phyloP scores from a whole-genome alignment of 2,113 vertebrate genomes.

The Orycteropus afer region DNA sequence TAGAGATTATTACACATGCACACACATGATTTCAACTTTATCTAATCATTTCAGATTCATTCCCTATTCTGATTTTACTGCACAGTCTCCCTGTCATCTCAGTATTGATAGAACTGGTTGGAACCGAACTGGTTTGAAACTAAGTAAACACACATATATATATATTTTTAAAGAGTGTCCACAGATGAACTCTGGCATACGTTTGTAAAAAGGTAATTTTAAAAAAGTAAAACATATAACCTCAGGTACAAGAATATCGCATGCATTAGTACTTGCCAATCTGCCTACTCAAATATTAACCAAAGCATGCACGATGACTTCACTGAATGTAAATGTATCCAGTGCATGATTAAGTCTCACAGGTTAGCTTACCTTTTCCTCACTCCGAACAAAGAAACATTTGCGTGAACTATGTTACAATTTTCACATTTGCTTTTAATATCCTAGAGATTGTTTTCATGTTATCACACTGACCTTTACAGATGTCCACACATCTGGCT shows the following conservation, averaged over 20 bases:
- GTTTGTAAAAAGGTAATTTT: conserved; percentile 75
- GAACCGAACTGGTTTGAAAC: conserved; percentile 77
- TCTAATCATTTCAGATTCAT: conserved; percentile 57
- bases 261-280: conserved; percentile 81
- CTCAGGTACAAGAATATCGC: conserved; percentile 81
- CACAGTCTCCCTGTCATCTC: conserved; percentile 43
- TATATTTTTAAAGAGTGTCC: conserved; percentile 70
- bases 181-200: conserved; percentile 69
- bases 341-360: conserved; percentile 79
- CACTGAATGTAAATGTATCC: conserved; percentile 69
- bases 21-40: conserved; percentile 52
- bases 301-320: conserved; percentile 79
- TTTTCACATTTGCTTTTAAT: conserved; percentile 64
- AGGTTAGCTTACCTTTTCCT: conserved; percentile 65
- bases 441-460: neutral
- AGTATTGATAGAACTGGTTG: conserved; percentile 71
- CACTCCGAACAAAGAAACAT: conserved; percentile 44
- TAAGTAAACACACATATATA: conserved; percentile 51
- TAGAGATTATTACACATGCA: conserved; percentile 37
- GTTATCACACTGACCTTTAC: neutral
- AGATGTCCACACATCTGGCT: conserved; percentile 41
- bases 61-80: neutral
- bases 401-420: conserved; percentile 45
- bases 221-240: conserved; percentile 72
- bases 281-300: conserved; percentile 70